These are phyloP conservation scores for Cepphus grylle DNA, from an alignment of 2,113 vertebrate species.

Conservation along the genomic window DNA sequence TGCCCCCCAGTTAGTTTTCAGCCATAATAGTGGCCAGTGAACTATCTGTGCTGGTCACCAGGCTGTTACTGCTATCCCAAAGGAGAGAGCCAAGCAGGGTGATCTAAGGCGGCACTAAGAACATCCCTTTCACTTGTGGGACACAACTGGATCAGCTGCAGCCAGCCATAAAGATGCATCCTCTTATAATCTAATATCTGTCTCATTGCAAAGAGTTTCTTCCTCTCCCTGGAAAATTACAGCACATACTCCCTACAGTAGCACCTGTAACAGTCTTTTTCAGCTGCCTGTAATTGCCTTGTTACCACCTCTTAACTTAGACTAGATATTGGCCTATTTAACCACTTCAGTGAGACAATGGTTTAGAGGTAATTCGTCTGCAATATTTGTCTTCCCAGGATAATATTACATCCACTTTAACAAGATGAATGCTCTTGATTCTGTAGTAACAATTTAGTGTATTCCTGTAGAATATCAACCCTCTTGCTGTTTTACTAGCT, in stretches of 20 bases:
- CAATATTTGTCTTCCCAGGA: neutral
- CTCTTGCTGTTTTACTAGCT: neutral
- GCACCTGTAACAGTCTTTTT: neutral
- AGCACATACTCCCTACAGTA: neutral
- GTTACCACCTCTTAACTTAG: rapidly evolving
- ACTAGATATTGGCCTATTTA: neutral
- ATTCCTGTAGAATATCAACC: neutral
- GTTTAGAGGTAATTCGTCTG: neutral
- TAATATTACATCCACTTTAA: neutral
- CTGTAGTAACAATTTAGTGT: neutral
- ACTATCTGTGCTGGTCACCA: neutral
- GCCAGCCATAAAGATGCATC: neutral
- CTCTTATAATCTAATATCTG: neutral
- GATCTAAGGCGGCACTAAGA: neutral
- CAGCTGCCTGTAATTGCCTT: neutral
- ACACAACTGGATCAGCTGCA: neutral
- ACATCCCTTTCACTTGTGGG: neutral
- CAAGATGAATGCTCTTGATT: neutral
- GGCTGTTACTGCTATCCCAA: neutral
- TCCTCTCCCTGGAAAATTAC: neutral
- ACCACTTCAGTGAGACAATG: neutral
- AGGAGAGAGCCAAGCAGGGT: neutral
- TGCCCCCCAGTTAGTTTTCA: neutral
- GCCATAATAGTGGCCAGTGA: neutral
- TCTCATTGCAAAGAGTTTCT: neutral